These are phyloP conservation scores for Callocephalon fimbriatum DNA, from an alignment of 2,113 vertebrate genomes.

Conservation along the genomic window DNA sequence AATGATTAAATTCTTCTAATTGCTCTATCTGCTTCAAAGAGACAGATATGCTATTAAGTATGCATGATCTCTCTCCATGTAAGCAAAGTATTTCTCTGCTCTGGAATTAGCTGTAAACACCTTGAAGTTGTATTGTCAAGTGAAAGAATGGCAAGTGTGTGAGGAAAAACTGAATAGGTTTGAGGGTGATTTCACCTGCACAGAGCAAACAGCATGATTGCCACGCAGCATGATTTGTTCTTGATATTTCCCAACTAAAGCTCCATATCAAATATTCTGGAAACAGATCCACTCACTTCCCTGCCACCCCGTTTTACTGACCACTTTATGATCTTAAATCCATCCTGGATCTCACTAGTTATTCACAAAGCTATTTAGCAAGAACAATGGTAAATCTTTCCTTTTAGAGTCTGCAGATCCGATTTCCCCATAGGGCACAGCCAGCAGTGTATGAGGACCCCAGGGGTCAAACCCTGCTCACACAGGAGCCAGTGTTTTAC, in stretches of 20 bases:
- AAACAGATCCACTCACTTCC: neutral
- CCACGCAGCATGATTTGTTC: neutral
- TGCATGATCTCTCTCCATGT: neutral
- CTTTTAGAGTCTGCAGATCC: neutral
- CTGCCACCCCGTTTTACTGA: accelerated
- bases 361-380: neutral
- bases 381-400: neutral
- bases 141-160: neutral
- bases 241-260: neutral
- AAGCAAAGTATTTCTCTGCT: neutral
- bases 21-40: neutral
- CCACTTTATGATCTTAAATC: neutral
- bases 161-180: neutral
- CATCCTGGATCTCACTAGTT: neutral
- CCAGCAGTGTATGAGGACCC: neutral
- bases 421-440: neutral
- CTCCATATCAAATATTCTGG: neutral
- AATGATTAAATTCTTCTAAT: neutral
- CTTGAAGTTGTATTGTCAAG: neutral
- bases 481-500: neutral
- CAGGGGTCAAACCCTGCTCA: neutral
- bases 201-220: neutral
- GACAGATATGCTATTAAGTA: neutral
- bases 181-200: neutral
- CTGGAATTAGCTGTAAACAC: neutral